Evolutionary conservation across 2,888 invertebrate species (phyloP), one percentile per base, ranked within the genome.

Genomic region (Agrypnus murinus): DNA sequence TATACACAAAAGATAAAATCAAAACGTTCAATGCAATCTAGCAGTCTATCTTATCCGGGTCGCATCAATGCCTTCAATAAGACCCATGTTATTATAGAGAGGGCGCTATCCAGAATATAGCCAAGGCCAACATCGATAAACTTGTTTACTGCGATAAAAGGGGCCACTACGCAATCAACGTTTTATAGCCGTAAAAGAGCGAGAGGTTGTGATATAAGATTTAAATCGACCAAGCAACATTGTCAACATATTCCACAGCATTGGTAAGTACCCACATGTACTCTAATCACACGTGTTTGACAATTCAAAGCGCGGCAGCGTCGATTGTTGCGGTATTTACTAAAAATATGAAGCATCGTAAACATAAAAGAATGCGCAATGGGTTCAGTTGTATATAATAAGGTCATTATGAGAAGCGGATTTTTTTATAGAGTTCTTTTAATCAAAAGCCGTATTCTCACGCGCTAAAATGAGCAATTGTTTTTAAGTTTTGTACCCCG

Each of bases 151-250:
- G 69, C 67, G 76, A 75, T 77, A 76, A 77, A 72, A 77, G 76
- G 74, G 75, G 75, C 75, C 76, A 74, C 74, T 72, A 74, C 76
- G 73, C 71, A 74, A 75, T 76, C 73, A 69, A 69, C 65, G 65
- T 76, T 77, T 74, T 75, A 74, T 74, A 72, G 69, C 72, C 69
- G 73, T 69, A 73, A 72, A 75, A 77, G 73, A 77, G 75, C 74
- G 72, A 78, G 77, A 77, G 80, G 78, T 79, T 80, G 81, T 79
- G 80, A 79, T 77, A 81, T 78, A 80, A 81, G 81, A 81, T 81
- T 80, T 77, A 81, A 81, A 82, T 82, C 82, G 82, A 81, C 81
- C 81, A 80, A 79, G 79, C 80, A 80, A 78, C 81, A 82, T 82
- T 82, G 82, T 82, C 82, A 82, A 81, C 82, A 80, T 79, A 77